Base-by-base conservation (phyloP, 2,113 vertebrate genomes). In the Psittacula cyanocephala region DNA sequence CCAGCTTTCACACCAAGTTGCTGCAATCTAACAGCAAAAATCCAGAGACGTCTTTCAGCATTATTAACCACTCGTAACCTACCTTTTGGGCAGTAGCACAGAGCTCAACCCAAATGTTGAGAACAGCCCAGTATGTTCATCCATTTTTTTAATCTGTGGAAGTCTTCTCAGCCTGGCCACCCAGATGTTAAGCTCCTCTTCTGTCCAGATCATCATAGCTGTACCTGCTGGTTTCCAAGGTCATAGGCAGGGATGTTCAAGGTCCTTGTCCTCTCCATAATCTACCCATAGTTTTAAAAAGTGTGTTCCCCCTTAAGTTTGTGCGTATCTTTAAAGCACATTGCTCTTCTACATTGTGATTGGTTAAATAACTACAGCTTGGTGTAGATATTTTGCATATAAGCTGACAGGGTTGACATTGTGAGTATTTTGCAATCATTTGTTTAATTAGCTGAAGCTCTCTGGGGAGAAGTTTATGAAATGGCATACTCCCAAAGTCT, bases 371-470 rank as follows among this genome's bases (percentile, higher is more conserved):
- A 84, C 44, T 16, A 7, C 25, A 18, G 44, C 70, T 94, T 91
- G 75, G 59, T 91, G 93, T 79, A 86, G 80, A 35, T 95, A 60
- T 75, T 93, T 86, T 3, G 27, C 31, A 11, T 92, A 25, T 59
- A 84, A 97, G 87, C 91, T 93, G 85, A 91, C 86, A 88, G 81
- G 65, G 68, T 88, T 95, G 97, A 97, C 93, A 95, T 80, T 65
- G 47, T 80, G 86, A 77, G 75, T 95, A 90, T 98, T 98, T 97
- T 97, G 88, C 95, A 96, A 96, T 98, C 90, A 96, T 98, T 98
- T 97, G 93, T 98, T 98, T 98, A 98, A 98, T 98, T 98, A 97
- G 88, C 94, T 95, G 91, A 89, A 97, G 92, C 85, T 97, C 97
- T 97, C 89, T 87, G 88, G 97, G 95, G 97, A 96, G 92, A 95